phyloP scores from a whole-genome alignment of 1,140 invertebrate species.

The Aleiodes sp. region DNA sequence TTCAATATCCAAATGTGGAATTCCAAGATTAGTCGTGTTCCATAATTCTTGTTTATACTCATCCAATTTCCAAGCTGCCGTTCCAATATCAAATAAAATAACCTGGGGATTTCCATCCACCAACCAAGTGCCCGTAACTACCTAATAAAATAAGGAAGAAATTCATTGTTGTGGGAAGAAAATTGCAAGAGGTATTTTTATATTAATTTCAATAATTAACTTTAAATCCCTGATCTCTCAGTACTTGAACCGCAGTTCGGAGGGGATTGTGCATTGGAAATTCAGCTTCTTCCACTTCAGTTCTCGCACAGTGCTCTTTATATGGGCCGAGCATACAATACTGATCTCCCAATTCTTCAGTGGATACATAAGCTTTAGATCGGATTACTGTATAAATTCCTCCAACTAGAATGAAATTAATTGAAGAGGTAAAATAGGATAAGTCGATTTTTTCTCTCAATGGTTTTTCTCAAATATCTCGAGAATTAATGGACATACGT shows the following conservation, averaged over 20 bases:
- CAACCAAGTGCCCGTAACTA: constrained; percentile 95
- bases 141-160: constrained; percentile 64
- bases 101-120: constrained; percentile 99
- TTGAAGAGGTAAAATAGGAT: no score
- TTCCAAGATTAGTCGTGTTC: constrained; percentile 86
- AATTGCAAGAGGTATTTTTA: background rate
- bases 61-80: constrained; percentile 95
- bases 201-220: constrained; percentile 69
- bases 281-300: constrained; percentile 95
- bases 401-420: constrained; percentile 78
- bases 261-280: constrained; percentile 82
- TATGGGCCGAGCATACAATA: constrained; percentile 95
- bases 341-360: constrained; percentile 98
- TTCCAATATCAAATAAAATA: constrained; percentile 97
- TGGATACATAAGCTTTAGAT: constrained; percentile 97
- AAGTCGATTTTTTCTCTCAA: no score
- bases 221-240: constrained; percentile 90
- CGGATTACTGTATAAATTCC: constrained; percentile 99
- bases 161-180: background rate
- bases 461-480: no score
- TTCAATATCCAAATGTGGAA: constrained; percentile 95
- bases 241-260: constrained; percentile 79
- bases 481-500: no score
- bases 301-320: constrained; percentile 92
- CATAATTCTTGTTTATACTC: constrained; percentile 95